Base-by-base conservation (phyloP, 2,888 invertebrate species). In the Stenoptilia bipunctidactyla region DNA sequence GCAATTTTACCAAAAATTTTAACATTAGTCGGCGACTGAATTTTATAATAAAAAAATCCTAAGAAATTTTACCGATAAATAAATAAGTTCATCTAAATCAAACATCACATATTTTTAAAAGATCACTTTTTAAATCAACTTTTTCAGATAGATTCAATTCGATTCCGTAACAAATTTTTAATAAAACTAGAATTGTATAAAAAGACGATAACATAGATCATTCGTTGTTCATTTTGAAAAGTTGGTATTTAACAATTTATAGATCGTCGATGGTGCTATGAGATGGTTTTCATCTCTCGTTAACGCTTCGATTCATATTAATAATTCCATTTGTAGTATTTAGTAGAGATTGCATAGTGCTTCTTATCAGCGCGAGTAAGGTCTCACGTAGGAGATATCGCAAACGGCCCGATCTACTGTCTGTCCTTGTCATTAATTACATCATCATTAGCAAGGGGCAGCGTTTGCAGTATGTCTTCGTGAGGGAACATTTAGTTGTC, bases 21-120 rank as follows among this genome's bases (percentile, higher is more conserved):
- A 72, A 54, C 66, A 71, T 74, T 80, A 82, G 83, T 67, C 70
- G 58, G 76, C 70, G 83, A 83, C 82, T 80, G 82, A 83, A 79
- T 77, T 80, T 82, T 80, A 69, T 79, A 80, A 76, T 54, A 12
- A 57, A 62, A 67, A 57, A 71, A 66, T 66, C 66, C 61, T 69
- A 72, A 4, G 30, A 8, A 30, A 67, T 73, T 69, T 69, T 70
- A 75, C 62, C 63, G 61, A 69, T 62, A 66, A 20, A 66, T 53
- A 51, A 33, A 62, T 75, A 72, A 70, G 65, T 67, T 69, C 69
- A 71, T 70, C 64, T 69, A 61, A 52, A 12, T 34, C 3, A 20
- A 70, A 65, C 67, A 50, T 74, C 67, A 67, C 67, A 56, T 59
- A 59, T 60, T 53, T 34, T 53, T 61, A 53, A 57, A 61, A 54